Conservation (phyloP, 1,140 invertebrate species). For the Ceratitis capitata region DNA sequence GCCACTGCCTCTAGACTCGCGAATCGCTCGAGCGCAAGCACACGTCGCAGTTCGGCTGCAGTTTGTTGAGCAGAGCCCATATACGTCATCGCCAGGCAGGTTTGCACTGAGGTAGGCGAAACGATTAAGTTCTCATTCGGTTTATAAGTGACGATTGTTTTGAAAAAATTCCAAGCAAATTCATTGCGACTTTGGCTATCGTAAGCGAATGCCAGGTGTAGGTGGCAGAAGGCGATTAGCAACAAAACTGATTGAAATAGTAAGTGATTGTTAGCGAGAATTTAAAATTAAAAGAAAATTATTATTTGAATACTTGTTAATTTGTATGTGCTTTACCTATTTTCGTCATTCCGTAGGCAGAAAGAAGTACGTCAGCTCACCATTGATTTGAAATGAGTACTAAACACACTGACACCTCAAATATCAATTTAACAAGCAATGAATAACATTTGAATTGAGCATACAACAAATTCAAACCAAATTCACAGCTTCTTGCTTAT, state of each 20-base stretch:
- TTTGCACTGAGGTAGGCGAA: not conserved
- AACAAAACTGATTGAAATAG: not conserved
- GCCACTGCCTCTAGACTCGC: not conserved
- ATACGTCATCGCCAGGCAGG: slow-evolving; percentile 13
- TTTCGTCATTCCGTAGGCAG: not conserved
- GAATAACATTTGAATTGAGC: not conserved
- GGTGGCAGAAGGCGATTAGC: not conserved
- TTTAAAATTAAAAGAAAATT: not conserved
- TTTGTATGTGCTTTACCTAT: not conserved
- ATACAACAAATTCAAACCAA: not conserved
- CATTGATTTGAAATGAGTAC: not conserved
- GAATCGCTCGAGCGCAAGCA: not conserved
- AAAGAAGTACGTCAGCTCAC: not conserved
- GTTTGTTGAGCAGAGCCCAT: not conserved
- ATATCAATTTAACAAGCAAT: not conserved
- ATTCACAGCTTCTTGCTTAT: not conserved
- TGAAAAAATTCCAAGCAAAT: not conserved
- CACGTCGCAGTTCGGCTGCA: not conserved
- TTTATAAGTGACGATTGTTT: not conserved
- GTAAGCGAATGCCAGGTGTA: not conserved
- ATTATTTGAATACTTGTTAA: not conserved
- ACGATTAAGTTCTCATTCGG: slow-evolving; percentile 2
- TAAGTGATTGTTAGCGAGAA: no score
- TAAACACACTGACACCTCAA: not conserved
- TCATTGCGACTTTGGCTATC: not conserved